Evolutionary conservation across 2,888 invertebrate species (phyloP), one percentile per base, ranked within the genome.

Genomic region (Geotrupes spiniger): DNA sequence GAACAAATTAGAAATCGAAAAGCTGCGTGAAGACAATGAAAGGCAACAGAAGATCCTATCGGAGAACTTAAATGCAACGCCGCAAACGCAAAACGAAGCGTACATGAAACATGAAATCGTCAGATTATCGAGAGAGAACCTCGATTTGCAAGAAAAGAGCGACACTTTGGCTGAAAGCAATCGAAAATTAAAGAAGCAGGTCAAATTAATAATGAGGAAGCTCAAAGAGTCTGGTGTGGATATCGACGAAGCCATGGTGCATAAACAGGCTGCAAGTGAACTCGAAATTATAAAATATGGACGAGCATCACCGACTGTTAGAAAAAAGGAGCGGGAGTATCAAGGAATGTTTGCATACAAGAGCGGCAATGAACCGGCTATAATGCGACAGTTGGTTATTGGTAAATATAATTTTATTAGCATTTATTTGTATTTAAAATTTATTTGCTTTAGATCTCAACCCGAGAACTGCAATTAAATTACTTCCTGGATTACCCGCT

Each of bases 331-430:
- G 58, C 76, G 87, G 38, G 87, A 88, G 37, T 92, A 88, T 63
- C 81, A 89, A 64, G 97, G 95, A 51, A 92, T 97, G 87, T 88
- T 96, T 69, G 92, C 95, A 63, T 95, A 90, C 71, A 83, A 84
- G 58, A 80, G 82, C 56, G 89, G 90, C 44, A 92, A 95, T 58
- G 88, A 94, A 57, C 76, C 77, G 0, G 75, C 81, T 15, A 87
- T 97, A 40, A 82, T 93, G 60, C 85, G 87, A 67, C 84, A 88
- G 62, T 79, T 97, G 4, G 83, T 97, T 6, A 78, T 79, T 29
- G 90, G 91, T 89, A 70, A 70, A 70, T 61, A 9, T 29, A 29
- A 6, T 29, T 11, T 11, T 11, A 8, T 12, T n/a, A 4, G 4
- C n/a, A 29, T 6, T 26, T 8, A 29, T 11, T 29, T 29, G 64